Conservation (phyloP, 2,888 invertebrate species). For the Sarcophaga carnaria region DNA sequence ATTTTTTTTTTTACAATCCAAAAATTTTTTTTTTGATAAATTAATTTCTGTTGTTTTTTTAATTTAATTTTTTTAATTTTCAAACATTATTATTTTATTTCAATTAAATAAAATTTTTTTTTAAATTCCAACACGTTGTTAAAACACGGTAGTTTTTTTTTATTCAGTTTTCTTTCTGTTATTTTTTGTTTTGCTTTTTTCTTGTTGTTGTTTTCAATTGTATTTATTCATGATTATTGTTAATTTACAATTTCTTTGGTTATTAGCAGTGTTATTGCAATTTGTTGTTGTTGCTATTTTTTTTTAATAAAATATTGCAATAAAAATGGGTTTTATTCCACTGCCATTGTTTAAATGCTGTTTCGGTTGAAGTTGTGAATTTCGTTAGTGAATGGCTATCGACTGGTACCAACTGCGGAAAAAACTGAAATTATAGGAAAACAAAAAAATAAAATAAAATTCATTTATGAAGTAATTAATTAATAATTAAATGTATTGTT, state of each 20-base stretch:
- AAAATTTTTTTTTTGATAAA: slow-evolving; percentile 36
- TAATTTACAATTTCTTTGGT: slow-evolving; percentile 25
- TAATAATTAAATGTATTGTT: slow-evolving; percentile 8
- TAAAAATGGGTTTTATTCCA: slow-evolving; percentile 31
- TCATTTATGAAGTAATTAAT: slow-evolving; percentile 5
- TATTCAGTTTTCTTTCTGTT: not conserved
- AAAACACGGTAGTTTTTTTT: slow-evolving; percentile 60
- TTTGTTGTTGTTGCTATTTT: slow-evolving; percentile 3
- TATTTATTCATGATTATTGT: slow-evolving; percentile 37
- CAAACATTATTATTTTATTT: slow-evolving; percentile 15
- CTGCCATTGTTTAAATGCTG: not conserved
- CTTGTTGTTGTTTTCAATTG: not conserved
- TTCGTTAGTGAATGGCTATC: slow-evolving; percentile 41
- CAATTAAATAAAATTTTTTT: not conserved
- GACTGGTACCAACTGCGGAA: slow-evolving; percentile 45
- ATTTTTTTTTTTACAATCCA: not conserved
- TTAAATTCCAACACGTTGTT: slow-evolving; percentile 68
- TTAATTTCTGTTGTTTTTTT: not conserved
- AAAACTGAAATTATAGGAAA: slow-evolving; percentile 32
- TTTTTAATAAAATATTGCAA: slow-evolving; percentile 17
- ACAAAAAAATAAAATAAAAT: not conserved
- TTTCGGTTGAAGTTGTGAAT: slow-evolving; percentile 26
- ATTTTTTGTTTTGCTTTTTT: not conserved
- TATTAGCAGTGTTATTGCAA: slow-evolving; percentile 9
- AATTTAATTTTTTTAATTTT: slow-evolving; percentile 1